Percentiles rank a stretch among this genome's conserved stretches.
Conservation (phyloP, 2,888 invertebrate species). For the Andricus curvator region DNA sequence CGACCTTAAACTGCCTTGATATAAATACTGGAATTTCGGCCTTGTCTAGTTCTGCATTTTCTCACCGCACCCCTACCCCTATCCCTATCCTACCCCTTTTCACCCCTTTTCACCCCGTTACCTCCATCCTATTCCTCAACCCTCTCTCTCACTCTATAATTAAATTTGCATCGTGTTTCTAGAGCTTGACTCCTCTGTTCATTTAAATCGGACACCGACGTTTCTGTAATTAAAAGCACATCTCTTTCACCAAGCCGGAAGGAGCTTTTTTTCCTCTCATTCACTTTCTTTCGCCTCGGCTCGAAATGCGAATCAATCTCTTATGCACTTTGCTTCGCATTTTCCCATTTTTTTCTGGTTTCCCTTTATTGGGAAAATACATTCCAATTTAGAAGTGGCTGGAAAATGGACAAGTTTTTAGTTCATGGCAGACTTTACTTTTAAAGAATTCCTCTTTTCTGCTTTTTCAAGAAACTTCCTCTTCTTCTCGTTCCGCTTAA, state of each 20-base stretch:
- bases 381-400: too few species aligned
- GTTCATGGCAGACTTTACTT: too few species aligned
- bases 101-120: constrained; percentile 28
- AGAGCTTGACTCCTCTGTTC: constrained; percentile 68
- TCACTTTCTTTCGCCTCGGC: background rate
- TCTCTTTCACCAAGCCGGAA: constrained; percentile 59
- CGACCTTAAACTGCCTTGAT: constrained; percentile 73
- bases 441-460: too few species aligned
- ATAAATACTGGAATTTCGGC: constrained; percentile 72
- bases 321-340: too few species aligned
- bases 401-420: too few species aligned
- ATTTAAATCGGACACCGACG: constrained; percentile 73
- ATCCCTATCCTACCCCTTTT: background rate
- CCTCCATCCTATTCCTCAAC: constrained; percentile 47
- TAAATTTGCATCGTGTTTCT: constrained; percentile 72
- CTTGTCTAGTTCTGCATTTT: constrained; percentile 37
- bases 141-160: constrained; percentile 68
- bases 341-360: too few species aligned
- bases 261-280: background rate
- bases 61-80: constrained; percentile 46
- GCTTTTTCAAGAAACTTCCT: too few species aligned
- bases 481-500: too few species aligned
- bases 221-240: constrained; percentile 76
- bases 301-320: background rate
- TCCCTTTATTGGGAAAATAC: too few species aligned